Base-by-base conservation (phyloP, 2,888 invertebrate species). In the Acleris holmiana region DNA sequence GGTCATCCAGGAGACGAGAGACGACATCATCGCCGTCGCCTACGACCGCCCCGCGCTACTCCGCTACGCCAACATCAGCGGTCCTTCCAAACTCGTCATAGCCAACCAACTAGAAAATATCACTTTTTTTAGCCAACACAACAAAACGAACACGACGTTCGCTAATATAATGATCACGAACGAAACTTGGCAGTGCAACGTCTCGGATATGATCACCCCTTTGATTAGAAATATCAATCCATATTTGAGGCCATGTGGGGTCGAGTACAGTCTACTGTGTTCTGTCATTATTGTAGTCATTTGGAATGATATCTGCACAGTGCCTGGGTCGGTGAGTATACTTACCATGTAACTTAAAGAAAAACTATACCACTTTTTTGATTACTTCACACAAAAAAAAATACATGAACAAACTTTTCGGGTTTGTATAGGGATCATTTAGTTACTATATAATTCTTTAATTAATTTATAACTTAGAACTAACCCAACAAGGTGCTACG, bases 1-100 rank as follows among this genome's bases (percentile, higher is more conserved):
- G 1, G 93, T 98, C 25, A 96, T 98, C 15, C 96, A 96, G 80
- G 98, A 98, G 82, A 98, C 98, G 2, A 95, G 96, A 79, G 97
- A 97, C 78, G 97, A 98, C 82, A 96, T 97, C 64, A 93, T 95
- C 19, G 79, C 86, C 2, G 85, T 92, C 35, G 90, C 91, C 0
- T 89, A 89, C 70, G 78, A 83, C 46, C 80, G 80, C 0, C 86
- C 86, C 21, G 76, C 82, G 4, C 78, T 86, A 1, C 71, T 87
- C 6, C 76, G 86, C 58, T 90, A 91, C 67, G 86, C 85, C 8
- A 89, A 88, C 67, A 82, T 90, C 41, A 86, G 79, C 46, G 83
- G 84, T 2, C 79, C 83, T 8, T 63, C 78, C 1, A 84, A 82
- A 73, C 69, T 80, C 2, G 67, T 78, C 15, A 76, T 82, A 21